Percentiles rank a stretch among this genome's conserved stretches.
Evolutionary conservation across 2,113 vertebrate genomes (phyloP).

Genomic region (Tragelaphus imberbis): DNA sequence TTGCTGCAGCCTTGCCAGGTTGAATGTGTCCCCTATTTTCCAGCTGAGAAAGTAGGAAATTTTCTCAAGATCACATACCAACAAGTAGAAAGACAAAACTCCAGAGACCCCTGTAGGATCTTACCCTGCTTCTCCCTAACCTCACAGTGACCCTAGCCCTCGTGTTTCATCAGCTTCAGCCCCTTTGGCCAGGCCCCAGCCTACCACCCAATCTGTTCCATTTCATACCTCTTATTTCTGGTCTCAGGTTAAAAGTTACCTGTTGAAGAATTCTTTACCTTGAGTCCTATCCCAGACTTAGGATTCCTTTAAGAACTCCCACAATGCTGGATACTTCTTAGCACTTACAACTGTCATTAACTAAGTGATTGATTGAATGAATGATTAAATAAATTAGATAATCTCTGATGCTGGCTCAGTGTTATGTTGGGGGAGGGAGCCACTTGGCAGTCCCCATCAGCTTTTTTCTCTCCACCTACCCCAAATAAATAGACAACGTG

Average conservation of each 20-base stretch:
- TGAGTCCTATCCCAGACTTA: neutral
- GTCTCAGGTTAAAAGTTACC: neutral
- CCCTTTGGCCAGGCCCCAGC: neutral
- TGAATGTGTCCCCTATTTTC: neutral
- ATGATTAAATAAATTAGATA: neutral
- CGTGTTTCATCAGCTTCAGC: rapidly evolving
- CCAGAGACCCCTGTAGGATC: no score
- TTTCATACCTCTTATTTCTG: neutral
- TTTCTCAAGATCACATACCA: neutral
- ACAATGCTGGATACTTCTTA: neutral
- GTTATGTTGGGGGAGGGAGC: neutral
- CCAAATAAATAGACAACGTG: neutral
- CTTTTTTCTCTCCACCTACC: neutral
- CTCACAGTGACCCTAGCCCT: neutral
- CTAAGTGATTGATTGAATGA: neutral
- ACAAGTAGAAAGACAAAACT: neutral
- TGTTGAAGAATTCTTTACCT: constrained; percentile 11
- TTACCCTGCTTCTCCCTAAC: neutral
- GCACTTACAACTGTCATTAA: neutral
- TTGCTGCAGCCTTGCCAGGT: neutral
- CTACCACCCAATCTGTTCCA: neutral
- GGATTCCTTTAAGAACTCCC: neutral
- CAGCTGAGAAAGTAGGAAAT: neutral
- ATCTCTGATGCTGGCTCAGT: neutral
- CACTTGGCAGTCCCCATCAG: neutral